phyloP scores from a whole-genome alignment of 2,888 invertebrate species.

The Macrosoma leucophasiata region DNA sequence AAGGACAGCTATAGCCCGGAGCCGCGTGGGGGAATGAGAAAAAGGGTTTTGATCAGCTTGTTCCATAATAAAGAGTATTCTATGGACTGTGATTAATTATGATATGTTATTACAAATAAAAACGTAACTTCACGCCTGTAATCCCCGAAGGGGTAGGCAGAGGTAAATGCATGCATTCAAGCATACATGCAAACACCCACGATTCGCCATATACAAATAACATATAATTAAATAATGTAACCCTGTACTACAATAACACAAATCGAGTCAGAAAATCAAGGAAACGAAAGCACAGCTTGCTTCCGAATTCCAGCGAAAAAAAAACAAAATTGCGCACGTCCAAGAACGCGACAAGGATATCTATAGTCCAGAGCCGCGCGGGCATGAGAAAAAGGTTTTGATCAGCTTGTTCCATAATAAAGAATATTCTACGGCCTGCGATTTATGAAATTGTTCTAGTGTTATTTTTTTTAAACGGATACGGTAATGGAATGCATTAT shows the following conservation, averaged over 20 bases:
- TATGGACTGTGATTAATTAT: constrained; percentile 39
- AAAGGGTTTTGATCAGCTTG: constrained; percentile 48
- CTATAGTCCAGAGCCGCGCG: constrained; percentile 37
- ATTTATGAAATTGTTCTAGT: no score
- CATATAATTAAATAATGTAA: no score
- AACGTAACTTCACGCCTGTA: no score
- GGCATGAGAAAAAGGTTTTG: constrained; percentile 52
- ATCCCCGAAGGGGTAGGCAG: no score
- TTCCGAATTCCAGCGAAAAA: constrained; percentile 44
- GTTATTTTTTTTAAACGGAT: no score
- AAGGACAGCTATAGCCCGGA: constrained; percentile 44
- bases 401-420: constrained; percentile 57
- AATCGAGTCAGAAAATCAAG: constrained; percentile 33
- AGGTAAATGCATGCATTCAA: no score
- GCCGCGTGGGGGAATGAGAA: constrained; percentile 43
- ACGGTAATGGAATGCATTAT: no score
- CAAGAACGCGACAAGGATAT: constrained; percentile 45
- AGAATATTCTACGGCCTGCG: constrained; percentile 51
- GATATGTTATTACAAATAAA: no score
- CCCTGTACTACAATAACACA: constrained; percentile 11
- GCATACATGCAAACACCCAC: no score
- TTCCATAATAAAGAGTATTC: constrained; percentile 57
- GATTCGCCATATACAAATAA: no score
- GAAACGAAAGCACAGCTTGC: constrained; percentile 47
- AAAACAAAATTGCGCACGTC: constrained; percentile 48